phyloP scores from a whole-genome alignment of 1,140 invertebrate species.

The Cherax destructor region DNA sequence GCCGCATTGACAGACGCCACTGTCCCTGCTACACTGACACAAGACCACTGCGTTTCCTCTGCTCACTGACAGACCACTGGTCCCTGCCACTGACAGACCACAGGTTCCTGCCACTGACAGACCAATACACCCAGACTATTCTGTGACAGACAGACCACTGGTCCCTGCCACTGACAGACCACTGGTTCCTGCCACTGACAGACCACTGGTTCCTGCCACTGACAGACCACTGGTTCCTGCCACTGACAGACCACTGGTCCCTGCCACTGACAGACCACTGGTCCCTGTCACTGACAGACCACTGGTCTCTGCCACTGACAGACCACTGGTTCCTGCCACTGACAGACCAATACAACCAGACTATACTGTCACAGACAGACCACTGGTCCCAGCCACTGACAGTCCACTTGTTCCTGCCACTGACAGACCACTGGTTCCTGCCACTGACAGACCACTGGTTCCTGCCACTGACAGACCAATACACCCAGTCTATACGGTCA shows the following conservation, averaged over 20 bases:
- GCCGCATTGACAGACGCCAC: not conserved
- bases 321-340: not conserved
- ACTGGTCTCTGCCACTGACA: not conserved
- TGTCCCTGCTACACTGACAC: not conserved
- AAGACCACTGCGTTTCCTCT: not conserved
- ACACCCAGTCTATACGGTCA: not conserved
- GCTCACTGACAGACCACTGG: not conserved
- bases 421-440: not conserved
- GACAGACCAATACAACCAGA: not conserved
- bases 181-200: not conserved
- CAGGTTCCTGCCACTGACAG: not conserved
- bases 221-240: not conserved
- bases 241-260: not conserved
- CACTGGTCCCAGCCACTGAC: not conserved
- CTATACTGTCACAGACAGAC: not conserved
- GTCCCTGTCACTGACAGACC: conserved; percentile 4
- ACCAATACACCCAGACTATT: too few relatives aligned
- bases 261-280: not conserved
- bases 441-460: not conserved
- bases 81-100: conserved; percentile 2
- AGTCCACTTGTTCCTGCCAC: not conserved
- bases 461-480: conserved; percentile 1
- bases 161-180: not conserved
- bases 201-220: conserved; percentile 5
- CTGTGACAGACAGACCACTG: not conserved